Percentiles rank a stretch among this genome's conserved stretches.
Evolutionary conservation across 2,113 vertebrate species (phyloP).

Genomic region (Acanthochromis polyacanthus): DNA sequence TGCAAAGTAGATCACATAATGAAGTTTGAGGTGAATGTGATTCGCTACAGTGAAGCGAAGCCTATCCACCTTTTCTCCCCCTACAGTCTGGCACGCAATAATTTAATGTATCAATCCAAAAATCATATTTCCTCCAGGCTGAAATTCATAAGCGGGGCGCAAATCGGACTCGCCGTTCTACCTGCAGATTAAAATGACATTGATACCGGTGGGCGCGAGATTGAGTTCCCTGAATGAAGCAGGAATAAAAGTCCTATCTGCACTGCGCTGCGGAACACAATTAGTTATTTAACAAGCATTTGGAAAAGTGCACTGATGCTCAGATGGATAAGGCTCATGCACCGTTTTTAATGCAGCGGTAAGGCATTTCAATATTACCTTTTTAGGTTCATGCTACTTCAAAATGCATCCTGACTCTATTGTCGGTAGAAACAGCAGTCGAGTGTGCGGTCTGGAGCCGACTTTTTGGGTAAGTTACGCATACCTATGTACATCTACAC

Average conservation of each 20-base stretch:
- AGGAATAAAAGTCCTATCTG: conserved; percentile 51
- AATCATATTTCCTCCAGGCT: conserved; percentile 66
- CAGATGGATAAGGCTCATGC: conserved; percentile 53
- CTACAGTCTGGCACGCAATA: conserved; percentile 43
- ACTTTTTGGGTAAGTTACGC: conserved; percentile 10
- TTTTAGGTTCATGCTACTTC: conserved; percentile 44
- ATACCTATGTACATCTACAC: conserved; percentile 29
- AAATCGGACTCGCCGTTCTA: conserved; percentile 40
- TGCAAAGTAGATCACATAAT: conserved; percentile 70
- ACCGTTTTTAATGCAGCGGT: conserved; percentile 43
- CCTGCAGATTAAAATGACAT: conserved; percentile 65
- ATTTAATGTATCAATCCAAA: conserved; percentile 66
- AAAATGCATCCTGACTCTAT: conserved; percentile 32
- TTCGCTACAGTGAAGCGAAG: conserved; percentile 50
- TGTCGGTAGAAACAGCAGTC: conserved; percentile 29
- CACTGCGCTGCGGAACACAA: conserved; percentile 44
- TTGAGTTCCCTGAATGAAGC: conserved; percentile 60
- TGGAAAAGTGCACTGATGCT: conserved; percentile 57
- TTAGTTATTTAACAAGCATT: conserved; percentile 61
- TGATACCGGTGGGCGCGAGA: conserved; percentile 46
- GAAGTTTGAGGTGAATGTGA: conserved; percentile 65
- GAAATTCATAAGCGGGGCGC: conserved; percentile 43
- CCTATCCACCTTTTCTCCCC: conserved; percentile 2
- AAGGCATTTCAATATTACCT: conserved; percentile 63
- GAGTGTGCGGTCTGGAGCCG: conserved; percentile 10